A percentile compares a stretch with the other conserved stretches of the same genome.
These are phyloP conservation scores for Onychostruthus taczanowskii DNA, from an alignment of 2,113 vertebrate species.

Conservation along the genomic window DNA sequence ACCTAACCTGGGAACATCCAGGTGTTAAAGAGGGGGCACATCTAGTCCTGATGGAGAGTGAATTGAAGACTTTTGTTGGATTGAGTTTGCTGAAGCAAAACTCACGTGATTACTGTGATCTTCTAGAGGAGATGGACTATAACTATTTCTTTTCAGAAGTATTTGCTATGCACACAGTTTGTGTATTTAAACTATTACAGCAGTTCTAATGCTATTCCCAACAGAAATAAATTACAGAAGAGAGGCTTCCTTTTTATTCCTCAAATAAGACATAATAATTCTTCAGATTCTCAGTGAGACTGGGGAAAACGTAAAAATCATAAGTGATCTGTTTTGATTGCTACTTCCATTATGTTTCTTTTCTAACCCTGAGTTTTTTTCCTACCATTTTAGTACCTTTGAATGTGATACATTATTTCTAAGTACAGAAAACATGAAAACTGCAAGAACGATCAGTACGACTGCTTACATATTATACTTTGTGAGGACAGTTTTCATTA, in stretches of 20 bases:
- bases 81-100: neutral
- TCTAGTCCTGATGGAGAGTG: neutral
- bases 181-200: neutral
- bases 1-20: neutral
- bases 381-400: neutral
- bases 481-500: neutral
- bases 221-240: neutral
- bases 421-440: slow-evolving; percentile 18
- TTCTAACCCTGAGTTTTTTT: neutral
- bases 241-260: neutral
- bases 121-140: neutral
- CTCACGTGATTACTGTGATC: neutral
- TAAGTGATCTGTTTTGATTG: slow-evolving; percentile 24
- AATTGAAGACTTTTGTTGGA: neutral
- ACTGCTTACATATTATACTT: neutral
- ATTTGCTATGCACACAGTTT: neutral
- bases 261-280: neutral
- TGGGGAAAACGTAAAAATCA: neutral
- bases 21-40: neutral
- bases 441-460: neutral
- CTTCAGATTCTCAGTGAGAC: slow-evolving; percentile 31
- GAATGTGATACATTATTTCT: neutral
- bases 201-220: neutral
- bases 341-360: slow-evolving; percentile 26
- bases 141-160: neutral